These are phyloP conservation scores for Geotrupes spiniger DNA, from an alignment of 2,888 invertebrate species.

Conservation along the genomic window DNA sequence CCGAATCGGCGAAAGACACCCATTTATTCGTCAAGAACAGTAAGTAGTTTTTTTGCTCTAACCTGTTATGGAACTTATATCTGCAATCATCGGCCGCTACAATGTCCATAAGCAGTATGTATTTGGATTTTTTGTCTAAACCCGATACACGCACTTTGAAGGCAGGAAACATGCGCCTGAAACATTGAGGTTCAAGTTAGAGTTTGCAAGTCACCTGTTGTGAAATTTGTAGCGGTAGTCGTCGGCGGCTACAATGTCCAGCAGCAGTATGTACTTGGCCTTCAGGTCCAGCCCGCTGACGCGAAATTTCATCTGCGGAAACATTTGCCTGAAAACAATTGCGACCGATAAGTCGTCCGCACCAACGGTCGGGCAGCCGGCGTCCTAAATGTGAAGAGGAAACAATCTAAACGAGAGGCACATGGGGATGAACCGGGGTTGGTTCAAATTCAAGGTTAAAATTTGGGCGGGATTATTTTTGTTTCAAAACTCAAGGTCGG, in stretches of 20 bases:
- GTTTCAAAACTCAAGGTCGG: no score
- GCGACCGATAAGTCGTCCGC: no score
- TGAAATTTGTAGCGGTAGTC: slow-evolving; percentile 98
- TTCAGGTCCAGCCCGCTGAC: slow-evolving; percentile 97
- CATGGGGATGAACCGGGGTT: no score
- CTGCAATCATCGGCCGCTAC: slow-evolving; percentile 95
- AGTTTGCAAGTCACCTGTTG: slow-evolving; percentile 67
- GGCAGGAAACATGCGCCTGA: slow-evolving; percentile 97
- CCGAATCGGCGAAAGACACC: slow-evolving; percentile 32
- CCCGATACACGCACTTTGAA: slow-evolving; percentile 95
- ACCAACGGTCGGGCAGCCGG: no score
- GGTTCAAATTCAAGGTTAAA: no score
- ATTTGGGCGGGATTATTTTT: no score
- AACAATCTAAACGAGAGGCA: no score
- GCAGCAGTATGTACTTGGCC: slow-evolving; percentile 96
- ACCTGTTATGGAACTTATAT: slow-evolving; percentile 94
- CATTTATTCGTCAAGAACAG: slow-evolving; percentile 13
- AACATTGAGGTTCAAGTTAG: slow-evolving; percentile 36
- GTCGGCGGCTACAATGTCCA: slow-evolving; percentile 99
- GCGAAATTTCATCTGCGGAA: slow-evolving; percentile 99
- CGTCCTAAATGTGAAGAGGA: no score
- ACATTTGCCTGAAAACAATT: slow-evolving; percentile 88
- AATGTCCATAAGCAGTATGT: slow-evolving; percentile 96
- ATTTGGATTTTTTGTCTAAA: slow-evolving; percentile 96
- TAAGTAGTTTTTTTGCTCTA: slow-evolving; percentile 44